Base-by-base conservation (phyloP, 2,888 invertebrate species). In the Ophioninae sp. region DNA sequence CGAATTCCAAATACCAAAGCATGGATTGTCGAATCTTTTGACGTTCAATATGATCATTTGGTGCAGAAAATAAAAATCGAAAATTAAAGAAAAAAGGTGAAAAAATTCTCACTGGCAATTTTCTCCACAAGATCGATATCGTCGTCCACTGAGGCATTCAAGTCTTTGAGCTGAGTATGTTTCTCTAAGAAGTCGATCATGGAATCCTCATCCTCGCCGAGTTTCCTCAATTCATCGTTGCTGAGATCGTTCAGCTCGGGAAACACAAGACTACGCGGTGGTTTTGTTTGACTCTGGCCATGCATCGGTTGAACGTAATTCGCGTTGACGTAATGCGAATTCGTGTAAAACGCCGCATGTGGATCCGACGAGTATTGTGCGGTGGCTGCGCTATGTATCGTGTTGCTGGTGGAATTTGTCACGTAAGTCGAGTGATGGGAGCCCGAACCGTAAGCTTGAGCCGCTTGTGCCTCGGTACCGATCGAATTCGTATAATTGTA, bases 121-220 rank as follows among this genome's bases (percentile, higher is more conserved):
- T 94, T 94, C 90, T 97, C 96, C 10, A 97, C 96, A 91, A 95
- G 95, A 86, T 93, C 94, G 92, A 97, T 96, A 82, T 96, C 93
- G 80, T 96, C 95, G 89, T 96, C 96, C 0, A 97, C 94, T 83
- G 95, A 94, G 80, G 95, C 93, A 87, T 96, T 96, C 59, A 96
- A 93, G 88, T 96, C 95, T 75, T 95, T 94, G 0, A 96, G 93
- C 85, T 95, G 94, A 0, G 96, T 95, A 90, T 95, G 94, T 85
- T 95, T 95, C 89, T 96, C 95, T 63, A 97, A 93, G 84, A 96
- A 95, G 90, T 96, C 96, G 88, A 96, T 95, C 92, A 96, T 95
- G 87, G 95, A 94, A 88, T 97, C 96, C 0, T 95, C 94, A 93
- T 96, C 96, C 68, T 95, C 95, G 88, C 95, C 94, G 23, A 97